A percentile compares a stretch with the other conserved stretches of the same genome.
phyloP scores from a whole-genome alignment of 2,888 invertebrate genomes.

The Xanthia icteritia region DNA sequence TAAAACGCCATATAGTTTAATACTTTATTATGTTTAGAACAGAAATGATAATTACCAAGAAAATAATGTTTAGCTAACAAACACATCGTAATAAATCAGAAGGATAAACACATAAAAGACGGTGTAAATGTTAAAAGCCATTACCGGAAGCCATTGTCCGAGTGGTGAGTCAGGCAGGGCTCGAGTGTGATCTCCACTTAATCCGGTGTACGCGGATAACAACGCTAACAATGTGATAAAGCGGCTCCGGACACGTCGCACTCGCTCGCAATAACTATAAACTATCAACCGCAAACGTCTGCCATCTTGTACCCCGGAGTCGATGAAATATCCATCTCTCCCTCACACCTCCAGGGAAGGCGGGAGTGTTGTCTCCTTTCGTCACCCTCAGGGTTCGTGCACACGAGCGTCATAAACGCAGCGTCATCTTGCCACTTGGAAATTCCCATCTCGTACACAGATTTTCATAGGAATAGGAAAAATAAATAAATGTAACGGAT shows the following conservation, averaged over 20 bases:
- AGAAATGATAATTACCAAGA: conserved; percentile 67
- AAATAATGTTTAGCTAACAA: conserved; percentile 59
- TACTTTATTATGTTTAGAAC: conserved; percentile 73
- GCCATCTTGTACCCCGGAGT: conserved; percentile 88
- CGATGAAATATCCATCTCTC: conserved; percentile 87
- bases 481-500: conserved; percentile 57
- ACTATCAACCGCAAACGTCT: conserved; percentile 90
- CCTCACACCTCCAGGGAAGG: conserved; percentile 75
- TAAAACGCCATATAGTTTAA: conserved; percentile 84
- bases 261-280: conserved; percentile 90
- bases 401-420: conserved; percentile 75
- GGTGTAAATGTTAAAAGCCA: conserved; percentile 80
- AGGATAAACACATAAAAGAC: conserved; percentile 68
- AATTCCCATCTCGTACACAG: conserved; percentile 65
- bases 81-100: conserved; percentile 63
- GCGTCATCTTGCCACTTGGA: conserved; percentile 64
- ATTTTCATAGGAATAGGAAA: conserved; percentile 67
- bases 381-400: conserved; percentile 71
- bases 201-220: conserved; percentile 88
- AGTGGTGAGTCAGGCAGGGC: conserved; percentile 72
- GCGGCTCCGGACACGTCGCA: conserved; percentile 86
- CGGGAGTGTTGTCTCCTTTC: conserved; percentile 75
- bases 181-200: conserved; percentile 85
- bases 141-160: conserved; percentile 82
- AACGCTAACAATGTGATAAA: conserved; percentile 90